A percentile compares a stretch with the other conserved stretches of the same genome.
Conservation (phyloP, 2,888 invertebrate genomes). For the Heterodera filipjevi region DNA sequence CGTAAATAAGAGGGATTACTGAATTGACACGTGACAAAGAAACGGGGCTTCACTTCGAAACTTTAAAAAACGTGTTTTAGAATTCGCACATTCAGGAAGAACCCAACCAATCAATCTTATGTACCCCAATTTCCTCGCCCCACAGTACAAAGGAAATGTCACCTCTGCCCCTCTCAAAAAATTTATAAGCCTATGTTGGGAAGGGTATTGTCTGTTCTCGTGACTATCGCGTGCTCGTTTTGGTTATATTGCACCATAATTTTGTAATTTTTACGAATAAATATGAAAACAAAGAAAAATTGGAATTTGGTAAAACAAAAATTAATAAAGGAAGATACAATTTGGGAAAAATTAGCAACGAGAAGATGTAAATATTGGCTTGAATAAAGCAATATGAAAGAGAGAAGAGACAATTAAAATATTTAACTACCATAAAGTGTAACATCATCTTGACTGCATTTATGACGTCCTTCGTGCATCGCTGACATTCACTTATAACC, state of each 20-base stretch:
- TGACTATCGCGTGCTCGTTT: conserved; percentile 13
- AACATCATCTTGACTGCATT: not conserved
- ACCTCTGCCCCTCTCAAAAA: not conserved
- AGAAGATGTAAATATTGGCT: too few relatives aligned
- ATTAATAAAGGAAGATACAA: not conserved
- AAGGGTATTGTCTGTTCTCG: conserved; percentile 1
- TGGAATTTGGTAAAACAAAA: not conserved
- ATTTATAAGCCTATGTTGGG: conserved; percentile 17
- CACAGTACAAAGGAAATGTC: not conserved
- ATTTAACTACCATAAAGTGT: not conserved
- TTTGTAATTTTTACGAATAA: not conserved
- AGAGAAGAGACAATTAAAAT: not conserved
- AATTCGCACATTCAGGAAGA: not conserved
- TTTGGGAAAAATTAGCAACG: not conserved
- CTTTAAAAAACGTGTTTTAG: conserved; percentile 18
- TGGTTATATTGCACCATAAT: too few relatives aligned
- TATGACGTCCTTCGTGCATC: not conserved
- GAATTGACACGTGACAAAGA: not conserved
- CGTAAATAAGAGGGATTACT: conserved; percentile 1
- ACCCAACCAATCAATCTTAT: not conserved
- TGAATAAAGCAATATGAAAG: not conserved
- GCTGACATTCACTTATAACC: too few relatives aligned
- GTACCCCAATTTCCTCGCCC: conserved; percentile 5
- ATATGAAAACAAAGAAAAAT: too few relatives aligned
- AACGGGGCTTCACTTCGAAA: not conserved